Percentiles rank a stretch among this genome's conserved stretches.
phyloP scores from a whole-genome alignment of 2,113 vertebrate species.

The Irena cyanogastra region DNA sequence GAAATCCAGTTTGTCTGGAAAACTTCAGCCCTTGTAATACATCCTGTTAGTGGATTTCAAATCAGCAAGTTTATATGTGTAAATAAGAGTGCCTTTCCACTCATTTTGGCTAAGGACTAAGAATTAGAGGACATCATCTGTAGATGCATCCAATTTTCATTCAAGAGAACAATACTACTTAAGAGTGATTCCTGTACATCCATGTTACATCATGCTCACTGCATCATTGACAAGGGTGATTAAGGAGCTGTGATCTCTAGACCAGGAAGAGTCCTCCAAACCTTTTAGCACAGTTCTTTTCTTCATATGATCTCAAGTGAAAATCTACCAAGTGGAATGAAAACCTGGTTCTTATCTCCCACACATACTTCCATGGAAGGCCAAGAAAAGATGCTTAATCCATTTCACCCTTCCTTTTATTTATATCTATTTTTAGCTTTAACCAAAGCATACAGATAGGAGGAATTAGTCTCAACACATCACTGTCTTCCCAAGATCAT shows the following conservation, averaged over 20 bases:
- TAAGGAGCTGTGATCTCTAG: neutral
- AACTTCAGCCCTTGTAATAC: neutral
- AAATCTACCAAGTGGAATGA: neutral
- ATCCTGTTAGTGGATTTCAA: conserved; percentile 11
- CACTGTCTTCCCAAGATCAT: neutral
- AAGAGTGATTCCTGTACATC: neutral
- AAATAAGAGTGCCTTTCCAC: neutral
- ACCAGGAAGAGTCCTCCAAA: neutral
- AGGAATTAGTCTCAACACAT: neutral
- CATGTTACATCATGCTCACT: neutral
- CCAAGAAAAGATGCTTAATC: neutral
- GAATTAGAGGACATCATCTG: neutral
- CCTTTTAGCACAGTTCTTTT: neutral
- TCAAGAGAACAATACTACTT: neutral
- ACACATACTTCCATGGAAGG: neutral
- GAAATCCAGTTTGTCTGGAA: conserved; percentile 45
- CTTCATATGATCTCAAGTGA: neutral
- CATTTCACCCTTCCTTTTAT: conserved; percentile 9
- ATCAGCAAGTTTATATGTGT: neutral
- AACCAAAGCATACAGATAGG: neutral
- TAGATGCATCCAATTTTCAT: neutral
- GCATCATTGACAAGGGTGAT: neutral
- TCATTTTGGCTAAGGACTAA: neutral
- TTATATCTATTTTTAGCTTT: neutral
- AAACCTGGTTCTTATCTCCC: neutral